Conservation (phyloP, 1,140 invertebrate species). For the Acyrthosiphon pisum region DNA sequence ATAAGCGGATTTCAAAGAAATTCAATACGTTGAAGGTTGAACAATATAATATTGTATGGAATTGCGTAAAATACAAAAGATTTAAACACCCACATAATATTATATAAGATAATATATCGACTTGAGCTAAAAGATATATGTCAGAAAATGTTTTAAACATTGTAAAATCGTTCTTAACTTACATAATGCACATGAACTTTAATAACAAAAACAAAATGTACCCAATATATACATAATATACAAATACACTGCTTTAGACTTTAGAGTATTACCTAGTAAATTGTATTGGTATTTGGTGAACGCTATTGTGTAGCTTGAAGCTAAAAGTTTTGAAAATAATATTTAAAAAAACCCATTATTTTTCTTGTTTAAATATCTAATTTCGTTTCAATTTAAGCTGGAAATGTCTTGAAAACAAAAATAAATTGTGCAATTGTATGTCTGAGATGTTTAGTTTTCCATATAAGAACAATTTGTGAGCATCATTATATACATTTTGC, state of each 20-base stretch:
- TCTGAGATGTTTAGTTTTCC: too few relatives aligned
- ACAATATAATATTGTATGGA: neutral
- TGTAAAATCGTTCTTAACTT: neutral
- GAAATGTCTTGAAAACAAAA: too few relatives aligned
- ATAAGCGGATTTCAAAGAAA: constrained; percentile 11
- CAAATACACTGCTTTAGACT: neutral
- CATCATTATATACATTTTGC: too few relatives aligned
- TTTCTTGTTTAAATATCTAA: too few relatives aligned
- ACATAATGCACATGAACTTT: constrained; percentile 10
- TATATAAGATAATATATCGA: neutral
- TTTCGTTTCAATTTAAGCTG: too few relatives aligned
- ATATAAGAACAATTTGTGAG: too few relatives aligned
- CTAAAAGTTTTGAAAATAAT: neutral
- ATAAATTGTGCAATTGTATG: too few relatives aligned
- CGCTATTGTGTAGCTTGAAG: neutral
- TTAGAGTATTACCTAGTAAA: neutral
- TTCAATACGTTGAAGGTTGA: neutral
- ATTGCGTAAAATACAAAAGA: neutral
- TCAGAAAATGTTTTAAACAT: neutral
- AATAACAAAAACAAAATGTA: neutral
- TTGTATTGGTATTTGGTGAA: neutral
- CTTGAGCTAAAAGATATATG: neutral
- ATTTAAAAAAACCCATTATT: neutral
- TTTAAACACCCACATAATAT: neutral
- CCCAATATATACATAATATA: neutral